Conservation (phyloP, 2,113 vertebrate species). For the Oryzias javanicus region DNA sequence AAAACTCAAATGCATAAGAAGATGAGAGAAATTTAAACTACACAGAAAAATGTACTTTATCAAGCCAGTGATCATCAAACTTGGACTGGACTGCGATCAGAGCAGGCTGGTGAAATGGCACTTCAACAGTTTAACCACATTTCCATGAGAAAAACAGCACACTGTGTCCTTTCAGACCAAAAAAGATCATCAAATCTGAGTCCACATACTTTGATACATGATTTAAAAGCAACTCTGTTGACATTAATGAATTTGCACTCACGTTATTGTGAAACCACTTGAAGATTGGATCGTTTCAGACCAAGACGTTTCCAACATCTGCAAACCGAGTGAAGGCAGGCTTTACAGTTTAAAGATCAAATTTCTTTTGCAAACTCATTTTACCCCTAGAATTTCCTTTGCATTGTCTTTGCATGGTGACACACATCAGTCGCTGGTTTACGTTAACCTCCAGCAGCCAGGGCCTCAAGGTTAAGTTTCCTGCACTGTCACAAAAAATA, state of each 20-base stretch:
- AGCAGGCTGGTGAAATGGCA: slow-evolving; percentile 20
- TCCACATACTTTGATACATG: not conserved
- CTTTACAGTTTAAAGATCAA: not conserved
- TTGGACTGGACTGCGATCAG: slow-evolving; percentile 40
- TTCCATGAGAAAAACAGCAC: slow-evolving; percentile 17
- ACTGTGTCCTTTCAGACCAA: slow-evolving; percentile 8
- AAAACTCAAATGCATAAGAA: too few relatives aligned
- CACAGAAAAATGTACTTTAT: slow-evolving; percentile 8
- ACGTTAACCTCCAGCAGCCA: too few relatives aligned
- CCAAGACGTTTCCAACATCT: slow-evolving; percentile 1
- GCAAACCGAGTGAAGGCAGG: not conserved
- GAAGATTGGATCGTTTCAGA: not conserved
- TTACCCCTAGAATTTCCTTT: too few relatives aligned
- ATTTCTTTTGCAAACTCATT: not conserved
- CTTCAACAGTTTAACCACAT: slow-evolving; percentile 30
- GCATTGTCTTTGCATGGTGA: too few relatives aligned
- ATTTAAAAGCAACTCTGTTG: slow-evolving; percentile 4
- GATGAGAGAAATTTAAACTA: slow-evolving; percentile 18
- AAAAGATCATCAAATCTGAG: slow-evolving; percentile 12
- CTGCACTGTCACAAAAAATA: too few relatives aligned
- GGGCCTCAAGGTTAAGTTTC: too few relatives aligned
- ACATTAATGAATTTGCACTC: slow-evolving; percentile 3
- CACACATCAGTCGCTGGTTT: too few relatives aligned
- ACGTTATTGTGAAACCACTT: slow-evolving; percentile 1
- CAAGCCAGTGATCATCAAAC: slow-evolving; percentile 29